Percentiles rank a stretch among this genome's conserved stretches.
Evolutionary conservation across 2,797 vertebrate genomes (phyloP).

Genomic region (Tolypeutes matacus): DNA sequence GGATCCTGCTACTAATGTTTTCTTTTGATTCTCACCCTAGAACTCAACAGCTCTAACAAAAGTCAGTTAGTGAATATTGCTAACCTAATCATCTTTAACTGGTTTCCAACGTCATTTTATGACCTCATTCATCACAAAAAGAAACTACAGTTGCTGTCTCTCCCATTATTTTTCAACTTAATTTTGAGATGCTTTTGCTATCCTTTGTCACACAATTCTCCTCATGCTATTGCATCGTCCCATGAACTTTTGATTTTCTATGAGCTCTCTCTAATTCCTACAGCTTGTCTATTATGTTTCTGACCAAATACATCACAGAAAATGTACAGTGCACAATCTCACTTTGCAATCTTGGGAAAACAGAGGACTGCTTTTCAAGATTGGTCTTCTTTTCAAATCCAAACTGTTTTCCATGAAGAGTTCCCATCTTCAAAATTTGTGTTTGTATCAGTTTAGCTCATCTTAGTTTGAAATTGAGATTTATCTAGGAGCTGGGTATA

Average conservation of each 20-base stretch:
- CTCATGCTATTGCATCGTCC: neutral
- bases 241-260: neutral
- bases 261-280: neutral
- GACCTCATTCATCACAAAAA: neutral
- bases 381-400: neutral
- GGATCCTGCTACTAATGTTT: neutral
- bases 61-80: neutral
- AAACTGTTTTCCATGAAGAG: neutral
- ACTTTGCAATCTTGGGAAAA: neutral
- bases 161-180: neutral
- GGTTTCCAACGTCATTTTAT: neutral
- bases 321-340: neutral
- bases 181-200: neutral
- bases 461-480: conserved; percentile 68
- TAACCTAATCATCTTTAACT: neutral
- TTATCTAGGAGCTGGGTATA: conserved; percentile 23
- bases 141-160: neutral
- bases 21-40: neutral
- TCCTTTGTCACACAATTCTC: neutral
- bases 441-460: conserved; percentile 7
- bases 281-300: neutral
- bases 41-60: neutral
- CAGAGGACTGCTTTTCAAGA: neutral
- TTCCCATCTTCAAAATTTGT: conserved; percentile 36
- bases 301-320: neutral